These are phyloP conservation scores for roundworm (Caenorhabditis elegans) DNA, from an alignment of 1,140 invertebrate genomes.

Conservation along the genomic window WBcel235 BX284606.5:6947501-6948000, in stretches of 20 bases:
- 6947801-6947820: slow-evolving; percentile 69
- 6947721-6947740: not conserved
- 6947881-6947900: not conserved
- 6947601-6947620: not conserved
- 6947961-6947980: slow-evolving; percentile 64
- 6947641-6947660: not conserved
- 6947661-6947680: too few relatives aligned
- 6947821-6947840: slow-evolving; percentile 70
- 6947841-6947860: slow-evolving; percentile 70
- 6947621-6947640: too few relatives aligned
- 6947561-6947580: slow-evolving; percentile 28
- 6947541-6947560: slow-evolving; percentile 26
- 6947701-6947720: too few relatives aligned
- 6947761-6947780: slow-evolving; percentile 38
- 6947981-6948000: slow-evolving; percentile 64
- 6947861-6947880: slow-evolving; percentile 60
- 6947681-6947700: not conserved
- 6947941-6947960: slow-evolving; percentile 69
- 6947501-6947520: slow-evolving; percentile 30
- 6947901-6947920: slow-evolving; percentile 43
- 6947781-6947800: slow-evolving; percentile 62
- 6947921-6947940: slow-evolving; percentile 70
- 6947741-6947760: slow-evolving; percentile 20
- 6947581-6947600: not conserved
- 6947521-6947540: slow-evolving; percentile 22